Percentiles rank a stretch among this genome's conserved stretches.
These are phyloP conservation scores for Rhyacichthys aspro DNA, from an alignment of 2,797 vertebrate genomes.

Conservation along the genomic window DNA sequence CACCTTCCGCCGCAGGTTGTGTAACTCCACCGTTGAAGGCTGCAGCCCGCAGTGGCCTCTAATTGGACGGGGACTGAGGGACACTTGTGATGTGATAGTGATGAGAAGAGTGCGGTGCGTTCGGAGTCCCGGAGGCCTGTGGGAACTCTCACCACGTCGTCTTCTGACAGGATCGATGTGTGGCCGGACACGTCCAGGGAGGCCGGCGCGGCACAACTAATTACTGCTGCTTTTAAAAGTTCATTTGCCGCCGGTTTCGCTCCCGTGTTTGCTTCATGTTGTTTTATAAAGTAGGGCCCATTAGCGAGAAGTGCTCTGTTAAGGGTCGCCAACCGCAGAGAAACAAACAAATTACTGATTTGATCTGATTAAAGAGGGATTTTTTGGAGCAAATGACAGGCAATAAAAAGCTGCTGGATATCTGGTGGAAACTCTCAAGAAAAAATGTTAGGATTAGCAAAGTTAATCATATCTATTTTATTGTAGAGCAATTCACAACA, in stretches of 20 bases:
- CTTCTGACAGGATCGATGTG: slow-evolving; percentile 58
- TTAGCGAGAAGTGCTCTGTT: slow-evolving; percentile 51
- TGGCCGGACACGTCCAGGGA: slow-evolving; percentile 23
- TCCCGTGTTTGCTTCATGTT: not conserved
- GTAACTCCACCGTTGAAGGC: slow-evolving; percentile 25
- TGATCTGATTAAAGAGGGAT: too few species aligned
- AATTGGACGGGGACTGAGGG: slow-evolving; percentile 64
- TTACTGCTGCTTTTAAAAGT: slow-evolving; percentile 59
- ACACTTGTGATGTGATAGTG: slow-evolving; percentile 51
- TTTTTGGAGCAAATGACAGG: too few species aligned
- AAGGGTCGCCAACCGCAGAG: slow-evolving; percentile 33
- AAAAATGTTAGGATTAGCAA: too few species aligned
- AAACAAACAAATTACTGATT: slow-evolving; percentile 6
- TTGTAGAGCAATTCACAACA: too few species aligned
- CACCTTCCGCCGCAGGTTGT: slow-evolving; percentile 17
- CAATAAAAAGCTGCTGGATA: too few species aligned
- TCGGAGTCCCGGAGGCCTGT: slow-evolving; percentile 14
- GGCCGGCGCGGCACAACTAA: slow-evolving; percentile 58
- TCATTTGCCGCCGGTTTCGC: slow-evolving; percentile 45
- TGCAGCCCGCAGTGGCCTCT: slow-evolving; percentile 25
- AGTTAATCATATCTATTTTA: too few species aligned
- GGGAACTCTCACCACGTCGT: slow-evolving; percentile 40
- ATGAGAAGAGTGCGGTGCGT: slow-evolving; percentile 40
- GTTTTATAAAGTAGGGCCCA: slow-evolving; percentile 16
- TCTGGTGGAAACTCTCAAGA: too few species aligned